phyloP scores from a whole-genome alignment of 92 coral and sea anemone species.

The Phymanthus crucifer region DNA sequence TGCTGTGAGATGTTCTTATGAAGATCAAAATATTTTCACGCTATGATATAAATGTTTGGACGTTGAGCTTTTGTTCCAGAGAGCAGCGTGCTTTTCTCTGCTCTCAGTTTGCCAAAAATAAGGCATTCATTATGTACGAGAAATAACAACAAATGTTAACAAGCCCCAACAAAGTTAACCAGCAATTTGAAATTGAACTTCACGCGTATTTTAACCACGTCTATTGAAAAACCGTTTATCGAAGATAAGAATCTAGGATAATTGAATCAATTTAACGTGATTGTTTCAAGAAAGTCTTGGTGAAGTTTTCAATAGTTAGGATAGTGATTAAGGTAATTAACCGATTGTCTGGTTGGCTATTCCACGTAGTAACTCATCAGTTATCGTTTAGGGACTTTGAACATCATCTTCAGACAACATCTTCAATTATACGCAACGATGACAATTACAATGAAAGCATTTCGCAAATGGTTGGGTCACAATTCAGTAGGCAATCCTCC shows the following conservation, averaged over 20 bases:
- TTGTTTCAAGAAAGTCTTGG: background rate
- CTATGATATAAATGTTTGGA: background rate
- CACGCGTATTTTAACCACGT: background rate
- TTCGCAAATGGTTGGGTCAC: too few species aligned
- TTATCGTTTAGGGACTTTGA: background rate
- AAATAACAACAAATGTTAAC: background rate
- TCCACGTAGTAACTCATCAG: background rate
- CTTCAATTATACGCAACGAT: too few species aligned
- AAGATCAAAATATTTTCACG: slow-evolving; percentile 7
- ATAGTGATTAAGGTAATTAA: background rate
- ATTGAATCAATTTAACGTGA: background rate
- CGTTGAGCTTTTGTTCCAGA: background rate
- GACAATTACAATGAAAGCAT: too few species aligned
- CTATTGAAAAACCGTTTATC: background rate
- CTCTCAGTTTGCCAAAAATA: background rate
- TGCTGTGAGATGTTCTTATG: background rate
- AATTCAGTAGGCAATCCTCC: too few species aligned
- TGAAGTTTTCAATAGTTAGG: background rate
- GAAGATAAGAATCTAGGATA: background rate
- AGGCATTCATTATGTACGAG: background rate
- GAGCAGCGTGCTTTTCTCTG: background rate
- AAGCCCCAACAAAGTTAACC: background rate
- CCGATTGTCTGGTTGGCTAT: background rate
- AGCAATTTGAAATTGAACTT: background rate
- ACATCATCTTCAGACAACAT: background rate